These are phyloP conservation scores for Smittia aterrima DNA, from an alignment of 2,888 invertebrate genomes.

Conservation along the genomic window DNA sequence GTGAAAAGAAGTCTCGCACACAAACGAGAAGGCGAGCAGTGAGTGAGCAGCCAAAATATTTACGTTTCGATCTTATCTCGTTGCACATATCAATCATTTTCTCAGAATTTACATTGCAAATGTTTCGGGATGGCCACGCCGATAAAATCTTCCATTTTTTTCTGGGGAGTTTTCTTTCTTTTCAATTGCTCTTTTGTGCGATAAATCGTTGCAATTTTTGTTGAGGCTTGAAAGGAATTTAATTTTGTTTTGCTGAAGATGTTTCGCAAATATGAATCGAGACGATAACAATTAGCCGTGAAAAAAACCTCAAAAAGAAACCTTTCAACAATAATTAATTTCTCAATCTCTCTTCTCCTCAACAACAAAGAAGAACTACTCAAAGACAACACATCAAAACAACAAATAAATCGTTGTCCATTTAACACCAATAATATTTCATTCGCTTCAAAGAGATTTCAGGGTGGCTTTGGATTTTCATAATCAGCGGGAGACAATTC, in stretches of 20 bases:
- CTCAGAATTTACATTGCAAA: constrained; percentile 28
- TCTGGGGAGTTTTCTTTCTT: not conserved
- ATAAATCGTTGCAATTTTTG: not conserved
- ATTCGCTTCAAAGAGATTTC: constrained; percentile 28
- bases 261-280: not conserved
- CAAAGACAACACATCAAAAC: not conserved
- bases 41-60: constrained; percentile 37
- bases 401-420: constrained; percentile 34
- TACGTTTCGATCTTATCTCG: constrained; percentile 37
- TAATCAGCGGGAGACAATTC: constrained; percentile 37
- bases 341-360: not conserved
- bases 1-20: constrained; percentile 12
- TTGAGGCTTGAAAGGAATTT: not conserved
- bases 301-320: no score
- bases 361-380: no score
- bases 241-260: no score
- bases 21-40: not conserved
- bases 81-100: constrained; percentile 40
- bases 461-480: constrained; percentile 39
- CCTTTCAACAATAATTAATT: no score
- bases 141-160: not conserved
- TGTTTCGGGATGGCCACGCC: not conserved
- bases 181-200: not conserved
- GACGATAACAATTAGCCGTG: not conserved
- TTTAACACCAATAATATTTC: constrained; percentile 29